Conservation (phyloP, 1,140 invertebrate genomes). For the Drosophila yakuba region DNA sequence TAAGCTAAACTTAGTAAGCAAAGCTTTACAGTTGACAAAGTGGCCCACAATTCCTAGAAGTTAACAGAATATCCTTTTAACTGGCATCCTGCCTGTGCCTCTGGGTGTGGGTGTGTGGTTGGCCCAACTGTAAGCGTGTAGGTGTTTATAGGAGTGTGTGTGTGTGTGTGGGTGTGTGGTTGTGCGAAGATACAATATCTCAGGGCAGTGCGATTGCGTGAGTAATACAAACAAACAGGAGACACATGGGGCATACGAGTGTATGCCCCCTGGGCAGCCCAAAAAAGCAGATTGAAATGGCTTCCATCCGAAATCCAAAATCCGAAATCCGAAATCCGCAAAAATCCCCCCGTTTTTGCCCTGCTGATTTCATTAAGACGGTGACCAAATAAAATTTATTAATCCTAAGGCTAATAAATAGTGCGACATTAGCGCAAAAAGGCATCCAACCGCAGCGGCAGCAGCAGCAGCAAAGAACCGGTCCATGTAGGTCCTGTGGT, state of each 20-base stretch:
- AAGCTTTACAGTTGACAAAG: no score
- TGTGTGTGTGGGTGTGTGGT: neutral
- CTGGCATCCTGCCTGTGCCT: neutral
- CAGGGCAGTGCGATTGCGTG: constrained; percentile 67
- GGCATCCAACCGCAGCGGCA: constrained; percentile 48
- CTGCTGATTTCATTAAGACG: constrained; percentile 79
- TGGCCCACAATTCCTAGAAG: neutral
- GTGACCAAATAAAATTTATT: constrained; percentile 84
- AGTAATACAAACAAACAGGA: constrained; percentile 59
- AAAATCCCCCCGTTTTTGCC: constrained; percentile 24
- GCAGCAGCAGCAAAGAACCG: constrained; percentile 41
- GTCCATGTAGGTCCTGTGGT: constrained; percentile 26
- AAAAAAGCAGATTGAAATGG: constrained; percentile 46
- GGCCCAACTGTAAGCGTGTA: no score
- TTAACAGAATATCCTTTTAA: neutral
- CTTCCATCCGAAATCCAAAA: constrained; percentile 13
- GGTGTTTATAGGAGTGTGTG: neutral
- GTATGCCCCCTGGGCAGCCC: constrained; percentile 31
- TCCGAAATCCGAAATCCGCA: constrained; percentile 6
- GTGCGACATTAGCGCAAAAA: constrained; percentile 71
- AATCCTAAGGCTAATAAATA: constrained; percentile 83
- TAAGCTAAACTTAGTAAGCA: no score
- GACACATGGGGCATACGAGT: constrained; percentile 40
- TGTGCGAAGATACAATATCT: constrained; percentile 71
- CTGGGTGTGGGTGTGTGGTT: constrained; percentile 19